Evolutionary conservation across 2,797 vertebrate species (phyloP), one percentile per base, ranked within the genome.

Genomic region (Dipus sagitta): DNA sequence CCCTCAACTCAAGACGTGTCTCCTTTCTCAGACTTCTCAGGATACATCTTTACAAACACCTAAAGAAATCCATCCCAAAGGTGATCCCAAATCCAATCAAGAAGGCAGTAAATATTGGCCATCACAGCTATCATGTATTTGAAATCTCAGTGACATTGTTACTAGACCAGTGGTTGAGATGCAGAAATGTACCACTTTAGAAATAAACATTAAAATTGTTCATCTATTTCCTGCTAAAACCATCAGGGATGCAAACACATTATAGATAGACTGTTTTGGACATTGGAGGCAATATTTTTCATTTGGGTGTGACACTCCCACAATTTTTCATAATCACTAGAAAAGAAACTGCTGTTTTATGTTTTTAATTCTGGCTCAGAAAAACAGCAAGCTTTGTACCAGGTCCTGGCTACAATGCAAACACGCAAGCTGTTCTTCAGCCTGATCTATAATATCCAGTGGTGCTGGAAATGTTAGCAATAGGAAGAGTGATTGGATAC

Each of bases 341-440:
- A 58, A 58, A 14, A 54, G 12, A 54, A 58, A 58, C 17, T 58
- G 54, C 2, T 58, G 23, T 5, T 10, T 9, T 6, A 17, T 20
- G 6, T 13, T 83, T 90, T 75, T 54, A 7, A 26, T 14, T 38
- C 4, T 34, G 1, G 32, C 11, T 1, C 6, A 84, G 0, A 24
- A 67, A 2, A 30, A 38, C n/a, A 28, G 15, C 24, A 76, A 20
- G 4, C 28, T 58, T 10, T 52, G 62, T 9, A 68, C 8, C 18
- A 12, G n/a, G 18, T 24, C 20, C n/a, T n/a, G 14, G 62, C 4
- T 75, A 2, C 26, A 4, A 23, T 30, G 3, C 0, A n/a, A 20
- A 21, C 8, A 23, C 24, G 3, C 0, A 42, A 20, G 28, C 2
- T 42, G 20, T 30, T 75, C 38, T 12, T 12, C n/a, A 4, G 0